These are phyloP conservation scores for Drosophila burlai DNA, from an alignment of 1,140 invertebrate genomes.

Conservation along the genomic window DNA sequence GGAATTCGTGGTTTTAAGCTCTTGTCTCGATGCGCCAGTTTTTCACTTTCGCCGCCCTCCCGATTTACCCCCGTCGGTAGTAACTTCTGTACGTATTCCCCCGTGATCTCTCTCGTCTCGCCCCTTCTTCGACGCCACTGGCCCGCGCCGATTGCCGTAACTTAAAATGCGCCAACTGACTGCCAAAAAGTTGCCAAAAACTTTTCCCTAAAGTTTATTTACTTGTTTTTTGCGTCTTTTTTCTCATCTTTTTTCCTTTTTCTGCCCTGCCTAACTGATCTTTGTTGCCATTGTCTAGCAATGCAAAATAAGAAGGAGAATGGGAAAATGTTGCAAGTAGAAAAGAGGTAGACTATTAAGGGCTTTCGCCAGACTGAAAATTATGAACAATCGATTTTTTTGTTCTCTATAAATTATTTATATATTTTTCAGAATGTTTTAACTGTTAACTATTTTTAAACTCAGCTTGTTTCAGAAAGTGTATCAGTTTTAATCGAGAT, in stretches of 20 bases:
- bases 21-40: constrained; percentile 59
- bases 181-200: constrained; percentile 75
- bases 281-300: constrained; percentile 36
- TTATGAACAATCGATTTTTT: background rate
- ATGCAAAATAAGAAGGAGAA: constrained; percentile 10
- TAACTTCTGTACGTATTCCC: constrained; percentile 35
- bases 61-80: constrained; percentile 8
- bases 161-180: constrained; percentile 80
- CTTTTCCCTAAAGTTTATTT: constrained; percentile 77
- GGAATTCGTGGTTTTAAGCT: constrained; percentile 70
- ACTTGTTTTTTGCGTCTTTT: constrained; percentile 57
- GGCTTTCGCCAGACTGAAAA: background rate
- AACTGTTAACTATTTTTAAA: background rate
- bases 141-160: constrained; percentile 67
- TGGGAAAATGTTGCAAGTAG: constrained; percentile 1
- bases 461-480: background rate
- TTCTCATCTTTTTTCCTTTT: constrained; percentile 42
- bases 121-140: constrained; percentile 11
- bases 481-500: background rate
- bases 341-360: background rate
- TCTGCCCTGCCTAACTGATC: constrained; percentile 15
- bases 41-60: constrained; percentile 58
- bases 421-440: background rate
- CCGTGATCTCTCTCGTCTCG: constrained; percentile 14
- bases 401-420: background rate